Evolutionary conservation across 2,888 invertebrate genomes (phyloP).

Genomic region (Trichacis sp.): DNA sequence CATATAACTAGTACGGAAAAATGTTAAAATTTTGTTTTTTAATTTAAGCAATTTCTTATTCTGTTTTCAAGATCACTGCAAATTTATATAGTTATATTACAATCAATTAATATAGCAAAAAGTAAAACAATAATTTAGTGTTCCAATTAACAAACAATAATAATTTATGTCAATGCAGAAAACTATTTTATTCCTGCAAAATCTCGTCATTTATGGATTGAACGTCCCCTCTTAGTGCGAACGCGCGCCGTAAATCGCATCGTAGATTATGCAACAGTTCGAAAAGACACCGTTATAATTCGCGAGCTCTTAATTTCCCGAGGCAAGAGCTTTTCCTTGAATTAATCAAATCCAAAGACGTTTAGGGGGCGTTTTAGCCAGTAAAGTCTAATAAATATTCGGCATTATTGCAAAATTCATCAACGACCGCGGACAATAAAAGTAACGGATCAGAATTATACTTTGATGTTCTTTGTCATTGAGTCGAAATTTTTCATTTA

Average conservation of each 20-base stretch:
- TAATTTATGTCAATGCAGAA: background rate
- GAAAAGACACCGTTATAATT: background rate
- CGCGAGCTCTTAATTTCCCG: background rate
- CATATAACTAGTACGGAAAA: too few relatives aligned
- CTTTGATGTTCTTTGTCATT: conserved; percentile 8
- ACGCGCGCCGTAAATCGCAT: background rate
- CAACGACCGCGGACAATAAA: conserved; percentile 23
- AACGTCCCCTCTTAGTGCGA: background rate
- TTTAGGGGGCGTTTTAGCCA: conserved; percentile 26
- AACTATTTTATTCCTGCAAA: background rate
- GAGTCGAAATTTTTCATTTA: conserved; percentile 14
- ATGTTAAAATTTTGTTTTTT: too few relatives aligned
- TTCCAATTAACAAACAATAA: too few relatives aligned
- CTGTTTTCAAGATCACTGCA: too few relatives aligned
- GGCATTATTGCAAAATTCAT: conserved; percentile 40
- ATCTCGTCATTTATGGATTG: too few relatives aligned
- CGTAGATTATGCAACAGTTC: background rate
- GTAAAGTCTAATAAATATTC: conserved; percentile 34
- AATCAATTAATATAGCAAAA: too few relatives aligned
- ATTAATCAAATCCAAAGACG: conserved; percentile 33
- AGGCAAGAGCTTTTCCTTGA: conserved; percentile 35
- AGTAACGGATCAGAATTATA: conserved; percentile 38
- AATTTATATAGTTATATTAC: too few relatives aligned
- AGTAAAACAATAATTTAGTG: too few relatives aligned
- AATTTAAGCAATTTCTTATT: too few relatives aligned